phyloP scores from a whole-genome alignment of 2,113 vertebrate species.

The Oreochromis tanganicae region DNA sequence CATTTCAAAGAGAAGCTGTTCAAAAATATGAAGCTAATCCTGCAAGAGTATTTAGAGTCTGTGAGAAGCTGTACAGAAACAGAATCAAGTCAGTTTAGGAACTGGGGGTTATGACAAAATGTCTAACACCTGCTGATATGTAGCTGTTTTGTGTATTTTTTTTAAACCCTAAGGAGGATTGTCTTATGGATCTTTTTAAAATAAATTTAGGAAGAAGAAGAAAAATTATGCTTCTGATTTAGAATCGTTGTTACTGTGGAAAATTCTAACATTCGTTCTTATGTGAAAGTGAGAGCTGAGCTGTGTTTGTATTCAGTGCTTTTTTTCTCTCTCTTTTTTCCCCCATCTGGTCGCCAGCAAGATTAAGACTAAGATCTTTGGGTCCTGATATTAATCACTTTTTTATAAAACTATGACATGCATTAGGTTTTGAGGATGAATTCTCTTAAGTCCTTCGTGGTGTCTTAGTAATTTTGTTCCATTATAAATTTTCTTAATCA shows the following conservation, averaged over 20 bases:
- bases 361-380: neutral
- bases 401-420: neutral
- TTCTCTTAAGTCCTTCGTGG: neutral
- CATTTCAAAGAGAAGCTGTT: neutral
- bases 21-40: neutral
- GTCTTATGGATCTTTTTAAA: neutral
- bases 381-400: neutral
- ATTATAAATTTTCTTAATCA: neutral
- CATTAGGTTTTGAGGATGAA: neutral
- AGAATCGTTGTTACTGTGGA: neutral
- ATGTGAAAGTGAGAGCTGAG: neutral
- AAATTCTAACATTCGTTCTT: neutral
- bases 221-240: neutral
- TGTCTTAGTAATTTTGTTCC: neutral
- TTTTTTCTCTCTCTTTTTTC: accelerated
- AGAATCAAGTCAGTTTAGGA: neutral
- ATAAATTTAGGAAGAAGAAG: neutral
- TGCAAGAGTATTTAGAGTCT: neutral
- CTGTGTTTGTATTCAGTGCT: neutral
- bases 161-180: neutral
- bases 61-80: neutral
- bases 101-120: neutral
- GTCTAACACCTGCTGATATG: neutral
- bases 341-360: neutral
- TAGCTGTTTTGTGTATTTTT: neutral